phyloP scores from a whole-genome alignment of 2,797 vertebrate species.

The Clamator glandarius region DNA sequence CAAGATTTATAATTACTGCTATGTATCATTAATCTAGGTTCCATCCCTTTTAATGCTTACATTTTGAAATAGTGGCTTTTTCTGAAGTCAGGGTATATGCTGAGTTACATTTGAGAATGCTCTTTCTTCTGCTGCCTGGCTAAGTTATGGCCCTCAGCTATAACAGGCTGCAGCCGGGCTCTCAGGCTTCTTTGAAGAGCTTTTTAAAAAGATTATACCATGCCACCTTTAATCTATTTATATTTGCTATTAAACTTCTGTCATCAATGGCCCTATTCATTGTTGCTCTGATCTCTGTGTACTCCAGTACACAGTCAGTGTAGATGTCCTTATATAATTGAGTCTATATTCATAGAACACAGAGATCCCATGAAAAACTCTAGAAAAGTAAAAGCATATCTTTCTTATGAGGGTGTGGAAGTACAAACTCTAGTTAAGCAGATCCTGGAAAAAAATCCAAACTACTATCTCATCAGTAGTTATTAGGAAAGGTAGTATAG shows the following conservation, averaged over 20 bases:
- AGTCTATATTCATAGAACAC: neutral
- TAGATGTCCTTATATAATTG: neutral
- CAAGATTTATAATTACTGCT: neutral
- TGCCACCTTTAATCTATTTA: neutral
- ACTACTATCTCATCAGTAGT: neutral
- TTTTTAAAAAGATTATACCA: neutral
- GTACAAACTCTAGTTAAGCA: neutral
- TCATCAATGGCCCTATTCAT: neutral
- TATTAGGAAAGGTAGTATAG: neutral
- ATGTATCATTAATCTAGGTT: neutral
- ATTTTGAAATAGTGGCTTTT: neutral
- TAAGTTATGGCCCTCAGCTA: neutral
- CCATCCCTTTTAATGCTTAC: neutral
- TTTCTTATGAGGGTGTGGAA: rapidly evolving
- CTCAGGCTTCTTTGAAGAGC: neutral
- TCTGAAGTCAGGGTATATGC: neutral
- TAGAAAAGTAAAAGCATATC: neutral
- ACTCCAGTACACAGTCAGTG: neutral
- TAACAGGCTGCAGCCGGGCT: neutral
- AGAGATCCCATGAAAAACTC: neutral
- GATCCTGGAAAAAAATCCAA: neutral
- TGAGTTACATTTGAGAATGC: neutral
- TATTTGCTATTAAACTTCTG: neutral
- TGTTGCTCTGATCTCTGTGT: neutral
- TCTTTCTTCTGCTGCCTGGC: neutral